These are phyloP conservation scores for Pseudococcus viburni DNA, from an alignment of 2,888 invertebrate species.

Conservation along the genomic window DNA sequence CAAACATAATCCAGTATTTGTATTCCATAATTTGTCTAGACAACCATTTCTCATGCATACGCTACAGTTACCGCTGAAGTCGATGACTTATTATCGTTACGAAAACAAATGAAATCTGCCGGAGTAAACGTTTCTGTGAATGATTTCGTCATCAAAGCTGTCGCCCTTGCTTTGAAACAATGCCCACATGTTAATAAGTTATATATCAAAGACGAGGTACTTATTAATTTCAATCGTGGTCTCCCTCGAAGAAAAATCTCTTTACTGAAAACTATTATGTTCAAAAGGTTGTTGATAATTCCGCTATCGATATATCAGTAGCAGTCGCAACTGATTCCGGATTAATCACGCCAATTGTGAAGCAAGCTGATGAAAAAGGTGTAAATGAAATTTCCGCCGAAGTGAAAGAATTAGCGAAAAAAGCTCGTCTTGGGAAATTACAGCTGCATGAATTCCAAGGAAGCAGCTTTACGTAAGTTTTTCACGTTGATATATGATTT, in stretches of 20 bases:
- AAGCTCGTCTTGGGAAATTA: constrained; percentile 77
- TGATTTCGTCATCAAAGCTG: constrained; percentile 79
- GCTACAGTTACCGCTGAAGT: constrained; percentile 75
- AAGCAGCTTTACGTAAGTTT: constrained; percentile 74
- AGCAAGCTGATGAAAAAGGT: constrained; percentile 74
- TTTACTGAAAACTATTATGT: not conserved
- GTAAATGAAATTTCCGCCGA: constrained; percentile 74
- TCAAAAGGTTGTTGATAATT: constrained; percentile 71
- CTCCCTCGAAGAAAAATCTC: not conserved
- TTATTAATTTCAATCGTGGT: not conserved
- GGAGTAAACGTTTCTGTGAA: constrained; percentile 77
- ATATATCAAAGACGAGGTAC: constrained; percentile 73
- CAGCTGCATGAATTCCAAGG: constrained; percentile 80
- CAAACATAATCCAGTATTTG: not conserved
- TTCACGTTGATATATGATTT: not conserved
- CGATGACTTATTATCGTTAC: constrained; percentile 73
- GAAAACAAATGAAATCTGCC: constrained; percentile 74
- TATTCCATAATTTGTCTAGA: constrained; percentile 71
- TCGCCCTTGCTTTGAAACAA: constrained; percentile 75
- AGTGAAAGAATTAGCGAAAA: constrained; percentile 74
- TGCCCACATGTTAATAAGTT: constrained; percentile 73
- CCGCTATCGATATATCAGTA: constrained; percentile 76
- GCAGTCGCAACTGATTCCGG: constrained; percentile 79
- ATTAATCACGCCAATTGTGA: constrained; percentile 78
- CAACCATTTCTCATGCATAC: constrained; percentile 79